phyloP scores from a whole-genome alignment of 2,888 invertebrate species.

The Tetragnatha montana region DNA sequence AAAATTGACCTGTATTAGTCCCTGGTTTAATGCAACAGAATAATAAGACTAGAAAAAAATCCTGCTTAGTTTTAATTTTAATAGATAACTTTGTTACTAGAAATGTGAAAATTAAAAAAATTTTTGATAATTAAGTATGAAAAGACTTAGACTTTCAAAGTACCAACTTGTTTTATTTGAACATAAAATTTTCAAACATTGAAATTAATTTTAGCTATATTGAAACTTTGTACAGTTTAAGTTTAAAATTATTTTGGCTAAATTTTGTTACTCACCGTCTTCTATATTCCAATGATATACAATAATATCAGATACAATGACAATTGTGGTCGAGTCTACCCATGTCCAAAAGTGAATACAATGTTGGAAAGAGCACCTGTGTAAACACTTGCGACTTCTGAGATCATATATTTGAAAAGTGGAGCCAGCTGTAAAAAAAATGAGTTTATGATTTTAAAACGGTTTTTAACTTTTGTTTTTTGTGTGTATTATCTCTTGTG shows the following conservation, averaged over 20 bases:
- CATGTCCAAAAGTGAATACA: constrained; percentile 76
- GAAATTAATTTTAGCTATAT: no score
- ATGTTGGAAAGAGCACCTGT: constrained; percentile 74
- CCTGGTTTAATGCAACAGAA: no score
- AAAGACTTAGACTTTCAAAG: neutral
- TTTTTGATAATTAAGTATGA: neutral
- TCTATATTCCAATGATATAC: constrained; percentile 76
- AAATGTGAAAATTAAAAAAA: neutral
- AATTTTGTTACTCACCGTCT: constrained; percentile 73
- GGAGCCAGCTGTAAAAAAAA: constrained; percentile 69
- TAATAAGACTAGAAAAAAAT: no score
- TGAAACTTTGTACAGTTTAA: no score
- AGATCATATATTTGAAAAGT: constrained; percentile 74
- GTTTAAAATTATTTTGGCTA: neutral
- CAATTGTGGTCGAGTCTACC: constrained; percentile 75
- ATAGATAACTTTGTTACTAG: neutral
- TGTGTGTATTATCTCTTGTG: no score
- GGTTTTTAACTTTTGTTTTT: no score
- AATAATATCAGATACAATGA: constrained; percentile 75
- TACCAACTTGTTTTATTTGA: neutral
- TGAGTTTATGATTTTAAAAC: no score
- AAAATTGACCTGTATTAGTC: no score
- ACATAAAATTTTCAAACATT: constrained; percentile 18
- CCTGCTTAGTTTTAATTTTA: neutral
- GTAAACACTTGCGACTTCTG: constrained; percentile 74